These are phyloP conservation scores for Tenebrio molitor DNA, from an alignment of 1,140 invertebrate species.

Conservation along the genomic window DNA sequence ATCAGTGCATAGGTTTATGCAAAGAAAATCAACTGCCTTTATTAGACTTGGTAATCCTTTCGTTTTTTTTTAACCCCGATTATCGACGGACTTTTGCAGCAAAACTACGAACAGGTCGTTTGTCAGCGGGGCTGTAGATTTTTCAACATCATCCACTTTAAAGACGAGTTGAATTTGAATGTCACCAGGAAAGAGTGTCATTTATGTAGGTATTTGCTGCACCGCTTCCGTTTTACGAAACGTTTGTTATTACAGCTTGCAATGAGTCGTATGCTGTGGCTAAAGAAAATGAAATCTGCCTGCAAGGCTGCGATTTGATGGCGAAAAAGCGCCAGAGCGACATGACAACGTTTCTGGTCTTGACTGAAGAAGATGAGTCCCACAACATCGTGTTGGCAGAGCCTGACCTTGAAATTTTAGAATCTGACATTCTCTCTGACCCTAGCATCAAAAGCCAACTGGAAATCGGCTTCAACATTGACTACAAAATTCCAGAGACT, in stretches of 20 bases:
- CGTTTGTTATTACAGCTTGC: conserved; percentile 56
- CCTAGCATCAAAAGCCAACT: conserved; percentile 56
- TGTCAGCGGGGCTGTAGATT: conserved; percentile 58
- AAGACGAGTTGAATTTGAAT: conserved; percentile 52
- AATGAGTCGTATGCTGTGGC: conserved; percentile 52
- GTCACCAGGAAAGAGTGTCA: conserved; percentile 54
- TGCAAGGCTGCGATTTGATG: conserved; percentile 56
- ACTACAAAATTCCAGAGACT: conserved; percentile 62
- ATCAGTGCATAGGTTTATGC: conserved; percentile 50
- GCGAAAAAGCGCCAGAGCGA: conserved; percentile 51
- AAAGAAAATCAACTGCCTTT: conserved; percentile 44
- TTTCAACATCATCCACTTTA: conserved; percentile 56
- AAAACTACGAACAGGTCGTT: conserved; percentile 52
- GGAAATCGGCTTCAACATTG: conserved; percentile 56
- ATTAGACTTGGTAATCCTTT: conserved; percentile 43
- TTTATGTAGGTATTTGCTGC: conserved; percentile 50
- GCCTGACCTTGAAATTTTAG: conserved; percentile 58
- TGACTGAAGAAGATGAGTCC: conserved; percentile 50
- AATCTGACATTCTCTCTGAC: conserved; percentile 56
- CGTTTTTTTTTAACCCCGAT: neutral
- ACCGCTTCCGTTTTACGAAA: no score
- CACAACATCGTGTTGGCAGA: conserved; percentile 54
- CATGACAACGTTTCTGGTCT: conserved; percentile 49
- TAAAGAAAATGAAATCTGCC: conserved; percentile 53
- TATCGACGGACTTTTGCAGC: conserved; percentile 42